Conservation (phyloP, 2,113 vertebrate genomes). For the Oncorhynchus masou region DNA sequence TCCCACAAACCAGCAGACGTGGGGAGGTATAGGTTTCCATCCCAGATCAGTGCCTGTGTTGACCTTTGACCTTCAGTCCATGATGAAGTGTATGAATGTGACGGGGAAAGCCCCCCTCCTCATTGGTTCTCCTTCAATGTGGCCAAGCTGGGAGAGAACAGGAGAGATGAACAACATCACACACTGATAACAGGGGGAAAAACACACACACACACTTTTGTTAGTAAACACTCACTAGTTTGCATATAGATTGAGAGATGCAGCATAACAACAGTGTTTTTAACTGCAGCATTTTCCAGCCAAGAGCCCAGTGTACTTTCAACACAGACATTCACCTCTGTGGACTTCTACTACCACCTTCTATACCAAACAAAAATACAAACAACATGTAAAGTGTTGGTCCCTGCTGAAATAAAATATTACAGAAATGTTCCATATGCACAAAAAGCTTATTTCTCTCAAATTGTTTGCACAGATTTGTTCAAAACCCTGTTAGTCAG, state of each 20-base stretch:
- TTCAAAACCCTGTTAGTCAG: too few species aligned
- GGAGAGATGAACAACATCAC: background rate
- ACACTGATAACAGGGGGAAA: background rate
- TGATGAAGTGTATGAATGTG: slow-evolving; percentile 94
- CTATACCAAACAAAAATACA: too few species aligned
- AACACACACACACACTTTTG: background rate
- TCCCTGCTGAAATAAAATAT: too few species aligned
- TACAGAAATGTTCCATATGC: too few species aligned
- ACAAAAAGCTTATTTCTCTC: too few species aligned
- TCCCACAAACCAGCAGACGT: slow-evolving; percentile 15
- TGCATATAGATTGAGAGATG: background rate
- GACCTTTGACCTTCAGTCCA: slow-evolving; percentile 75
- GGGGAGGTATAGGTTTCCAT: background rate
- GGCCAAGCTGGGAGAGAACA: slow-evolving; percentile 82
- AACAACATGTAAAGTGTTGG: too few species aligned
- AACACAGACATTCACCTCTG: too few species aligned
- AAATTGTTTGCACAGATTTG: too few species aligned
- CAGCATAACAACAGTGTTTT: too few species aligned
- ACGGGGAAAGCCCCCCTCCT: slow-evolving; percentile 95
- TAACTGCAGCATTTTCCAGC: too few species aligned
- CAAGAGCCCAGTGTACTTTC: too few species aligned
- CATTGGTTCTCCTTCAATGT: slow-evolving; percentile 91
- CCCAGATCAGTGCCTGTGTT: slow-evolving; percentile 8
- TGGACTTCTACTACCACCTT: too few species aligned
- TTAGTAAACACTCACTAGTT: background rate